Evolutionary conservation across 2,113 vertebrate genomes (phyloP), one percentile per base, ranked within the genome.

Genomic region (Etheostoma cragini): DNA sequence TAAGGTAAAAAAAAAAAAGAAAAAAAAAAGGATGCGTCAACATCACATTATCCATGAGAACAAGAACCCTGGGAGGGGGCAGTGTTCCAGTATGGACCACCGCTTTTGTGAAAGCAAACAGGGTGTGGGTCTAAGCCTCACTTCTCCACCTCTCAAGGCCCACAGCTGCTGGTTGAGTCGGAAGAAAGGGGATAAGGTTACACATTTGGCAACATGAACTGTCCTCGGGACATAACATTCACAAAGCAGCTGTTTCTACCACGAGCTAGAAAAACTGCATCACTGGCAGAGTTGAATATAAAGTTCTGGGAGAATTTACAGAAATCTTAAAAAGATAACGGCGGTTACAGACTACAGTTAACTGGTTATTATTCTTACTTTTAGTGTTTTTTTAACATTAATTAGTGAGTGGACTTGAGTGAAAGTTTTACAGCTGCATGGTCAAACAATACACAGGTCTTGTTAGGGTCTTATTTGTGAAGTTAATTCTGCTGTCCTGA

Each of bases 161-260:
- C 68, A 80, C 88, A 91, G 88, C 84, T 91, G 86, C 81, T 60
- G 13, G 81, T 30, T 73, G 30, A 50, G 67, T 15, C 74, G 83
- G 65, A 82, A 85, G 87, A 86, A 82, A 65, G 53, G 71, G 72
- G 88, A 85, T 91, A 87, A 17, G 63, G 77, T 93, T 91, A 91
- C 90, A 88, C 84, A 89, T 85, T 66, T 73, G 63, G 61, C 52
- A 33, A 84, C 73, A 83, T 85, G 64, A 80, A 82, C 75, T 83
- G 80, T 79, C 83, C 65, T 79, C 70, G 69, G 81, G 87, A 83
- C 60, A 87, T 54, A 69, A 85, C 76, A 87, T 75, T 46, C 82
- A 88, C 69, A 16, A n/a, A 70, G 86, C 89, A 92, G 89, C 88
- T 90, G 84, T 76, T 89, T 70, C 69, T 78, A 56, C 56, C 76